Evolutionary conservation across 2,113 vertebrate species (phyloP).

Genomic region (Trematocara marginatum): DNA sequence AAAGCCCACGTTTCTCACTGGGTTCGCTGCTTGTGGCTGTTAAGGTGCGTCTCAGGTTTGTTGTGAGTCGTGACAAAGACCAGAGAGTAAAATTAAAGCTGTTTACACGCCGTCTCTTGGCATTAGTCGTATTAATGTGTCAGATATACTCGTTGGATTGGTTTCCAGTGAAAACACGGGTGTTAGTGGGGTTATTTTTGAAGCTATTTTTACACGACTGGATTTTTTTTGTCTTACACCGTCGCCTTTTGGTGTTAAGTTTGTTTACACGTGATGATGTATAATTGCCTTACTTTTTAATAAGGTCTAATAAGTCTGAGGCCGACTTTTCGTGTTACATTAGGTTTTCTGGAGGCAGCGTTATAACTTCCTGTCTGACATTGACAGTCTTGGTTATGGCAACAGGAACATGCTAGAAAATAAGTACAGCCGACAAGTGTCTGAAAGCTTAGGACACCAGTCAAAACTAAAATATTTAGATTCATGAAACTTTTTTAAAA

Average conservation of each 20-base stretch:
- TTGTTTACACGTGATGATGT: neutral
- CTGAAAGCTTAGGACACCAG: neutral
- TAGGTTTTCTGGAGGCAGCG: neutral
- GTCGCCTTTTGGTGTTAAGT: neutral
- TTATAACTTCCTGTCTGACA: neutral
- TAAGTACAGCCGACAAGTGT: neutral
- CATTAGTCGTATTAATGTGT: neutral
- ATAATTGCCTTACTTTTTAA: neutral
- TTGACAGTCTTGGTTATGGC: neutral
- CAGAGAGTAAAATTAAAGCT: neutral
- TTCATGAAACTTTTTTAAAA: neutral
- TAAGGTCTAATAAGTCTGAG: neutral
- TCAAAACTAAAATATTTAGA: neutral
- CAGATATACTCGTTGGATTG: neutral
- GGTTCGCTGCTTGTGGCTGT: neutral
- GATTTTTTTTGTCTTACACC: neutral
- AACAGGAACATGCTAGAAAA: neutral
- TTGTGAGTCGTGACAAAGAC: constrained; percentile 20
- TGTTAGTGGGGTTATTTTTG: neutral
- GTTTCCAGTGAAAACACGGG: neutral
- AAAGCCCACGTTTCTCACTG: neutral
- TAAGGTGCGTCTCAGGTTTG: neutral
- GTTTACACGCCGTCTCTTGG: neutral
- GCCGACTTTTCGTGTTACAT: neutral
- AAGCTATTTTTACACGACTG: neutral